Percentiles rank a stretch among this genome's conserved stretches.
phyloP scores from a whole-genome alignment of 2,113 vertebrate genomes.

The Arizona elegans region DNA sequence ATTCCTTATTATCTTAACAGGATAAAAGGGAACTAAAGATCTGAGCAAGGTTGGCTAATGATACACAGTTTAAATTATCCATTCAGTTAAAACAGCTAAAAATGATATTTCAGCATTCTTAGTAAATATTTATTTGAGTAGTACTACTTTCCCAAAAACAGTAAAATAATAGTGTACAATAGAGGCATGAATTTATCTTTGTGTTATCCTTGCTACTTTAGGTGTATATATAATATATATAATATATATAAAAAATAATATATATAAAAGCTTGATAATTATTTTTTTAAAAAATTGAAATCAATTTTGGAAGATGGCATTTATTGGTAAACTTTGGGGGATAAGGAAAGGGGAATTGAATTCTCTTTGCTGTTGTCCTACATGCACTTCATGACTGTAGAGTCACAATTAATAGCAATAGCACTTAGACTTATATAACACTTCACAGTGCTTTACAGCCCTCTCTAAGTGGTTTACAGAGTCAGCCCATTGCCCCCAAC shows the following conservation, averaged over 20 bases:
- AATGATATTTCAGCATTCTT: conserved; percentile 8
- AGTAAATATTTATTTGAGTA: background rate
- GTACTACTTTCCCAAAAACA: background rate
- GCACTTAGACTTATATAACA: too few relatives aligned
- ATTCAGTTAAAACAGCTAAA: background rate
- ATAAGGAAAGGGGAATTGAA: background rate
- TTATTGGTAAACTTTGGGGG: background rate
- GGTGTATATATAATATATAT: background rate
- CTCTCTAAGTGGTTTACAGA: too few relatives aligned
- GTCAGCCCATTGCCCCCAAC: too few relatives aligned
- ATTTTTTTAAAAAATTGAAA: background rate
- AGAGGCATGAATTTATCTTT: background rate
- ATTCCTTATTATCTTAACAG: conserved; percentile 21
- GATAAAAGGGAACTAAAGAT: conserved; percentile 1
- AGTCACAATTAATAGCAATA: background rate
- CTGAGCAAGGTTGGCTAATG: conserved; percentile 8
- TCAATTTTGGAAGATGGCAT: background rate
- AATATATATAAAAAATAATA: background rate
- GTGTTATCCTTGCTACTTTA: background rate
- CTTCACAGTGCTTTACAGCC: too few relatives aligned
- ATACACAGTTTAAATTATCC: conserved; percentile 18
- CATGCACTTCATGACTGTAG: background rate
- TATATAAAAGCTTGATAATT: background rate
- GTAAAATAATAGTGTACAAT: background rate
- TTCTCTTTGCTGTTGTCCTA: background rate